Evolutionary conservation across 2,797 vertebrate species (phyloP), one percentile per base, ranked within the genome.

Genomic region (Halcyon chelicuti): DNA sequence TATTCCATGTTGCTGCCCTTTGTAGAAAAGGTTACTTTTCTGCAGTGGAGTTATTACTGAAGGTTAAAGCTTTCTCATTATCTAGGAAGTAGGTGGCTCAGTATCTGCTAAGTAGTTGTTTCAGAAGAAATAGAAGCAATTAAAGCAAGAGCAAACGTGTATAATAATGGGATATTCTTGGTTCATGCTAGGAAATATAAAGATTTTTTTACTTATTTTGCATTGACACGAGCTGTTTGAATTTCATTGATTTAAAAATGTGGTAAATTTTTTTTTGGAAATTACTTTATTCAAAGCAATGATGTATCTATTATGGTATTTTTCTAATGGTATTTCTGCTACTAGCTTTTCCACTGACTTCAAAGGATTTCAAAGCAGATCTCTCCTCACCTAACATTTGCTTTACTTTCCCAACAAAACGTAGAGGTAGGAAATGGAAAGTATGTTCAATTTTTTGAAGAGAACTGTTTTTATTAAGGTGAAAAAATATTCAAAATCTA

Each of bases 41-140:
- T 68, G 65, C 54, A 52, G 65, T 80, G 42, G 49, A 77, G 13
- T 67, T 84, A 65, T 90, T 96, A 60, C 47, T 80, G 67, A 49
- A 90, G 81, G 33, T 46, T 68, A 81, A 91, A 84, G 21, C 35
- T 83, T 89, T 67, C 57, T 89, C 78, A 52, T 94, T 94, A 71
- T 68, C 72, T 81, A 73, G 55, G 63, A 68, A 75, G 58, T 72
- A 93, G 82, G 47, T 0, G 0, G 57, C 55, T 94, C 62, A 26
- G 40, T 68, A 51, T 73, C 80, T 80, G 18, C 25, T 74, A 55
- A 77, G 66, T 66, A 87, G 86, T 66, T 65, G 67, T 82, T 90
- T 94, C 83, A 75, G 47, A 89, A 86, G 90, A 93, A 92, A 90
- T 67, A 73, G 75, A 94, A 93, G 54, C 75, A 92, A 90, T 84